Evolutionary conservation across 2,797 vertebrate species (phyloP).

Genomic region (Falco rusticolus): DNA sequence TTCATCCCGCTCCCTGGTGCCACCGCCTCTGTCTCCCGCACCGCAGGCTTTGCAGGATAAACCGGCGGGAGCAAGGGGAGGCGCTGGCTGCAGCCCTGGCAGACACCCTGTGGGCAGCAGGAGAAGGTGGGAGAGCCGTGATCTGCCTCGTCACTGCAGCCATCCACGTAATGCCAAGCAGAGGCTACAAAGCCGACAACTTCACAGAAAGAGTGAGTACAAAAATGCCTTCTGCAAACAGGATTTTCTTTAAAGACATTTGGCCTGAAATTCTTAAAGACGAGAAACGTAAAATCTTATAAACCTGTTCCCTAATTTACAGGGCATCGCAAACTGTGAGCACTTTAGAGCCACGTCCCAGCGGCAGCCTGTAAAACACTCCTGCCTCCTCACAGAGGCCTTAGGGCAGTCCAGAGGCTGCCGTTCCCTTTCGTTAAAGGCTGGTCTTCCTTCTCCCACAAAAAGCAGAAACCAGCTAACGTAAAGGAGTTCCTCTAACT

Average conservation of each 20-base stretch:
- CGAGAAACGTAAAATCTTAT: neutral
- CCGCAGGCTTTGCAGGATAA: slow-evolving; percentile 74
- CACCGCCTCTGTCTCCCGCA: fast-evolving
- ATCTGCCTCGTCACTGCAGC: slow-evolving; percentile 78
- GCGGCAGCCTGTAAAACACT: neutral
- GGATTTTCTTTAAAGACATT: neutral
- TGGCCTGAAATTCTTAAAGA: neutral
- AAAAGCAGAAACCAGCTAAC: neutral
- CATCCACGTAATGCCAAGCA: slow-evolving; percentile 20
- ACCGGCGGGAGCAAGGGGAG: slow-evolving; percentile 74
- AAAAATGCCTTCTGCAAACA: fast-evolving
- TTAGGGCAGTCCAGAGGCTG: neutral
- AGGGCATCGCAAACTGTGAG: fast-evolving
- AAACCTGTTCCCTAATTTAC: fast-evolving
- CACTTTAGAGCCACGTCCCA: neutral
- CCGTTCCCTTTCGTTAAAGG: neutral
- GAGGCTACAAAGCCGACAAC: slow-evolving; percentile 74
- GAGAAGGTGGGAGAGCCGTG: slow-evolving; percentile 72
- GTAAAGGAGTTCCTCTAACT: neutral
- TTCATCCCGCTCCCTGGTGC: neutral
- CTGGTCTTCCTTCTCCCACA: neutral
- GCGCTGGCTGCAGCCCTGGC: slow-evolving; percentile 75
- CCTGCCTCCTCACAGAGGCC: neutral
- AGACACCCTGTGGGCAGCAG: slow-evolving; percentile 85
- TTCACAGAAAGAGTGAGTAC: slow-evolving; percentile 83